Conservation (phyloP, 2,797 vertebrate species). For the Sebastes aleutianus region DNA sequence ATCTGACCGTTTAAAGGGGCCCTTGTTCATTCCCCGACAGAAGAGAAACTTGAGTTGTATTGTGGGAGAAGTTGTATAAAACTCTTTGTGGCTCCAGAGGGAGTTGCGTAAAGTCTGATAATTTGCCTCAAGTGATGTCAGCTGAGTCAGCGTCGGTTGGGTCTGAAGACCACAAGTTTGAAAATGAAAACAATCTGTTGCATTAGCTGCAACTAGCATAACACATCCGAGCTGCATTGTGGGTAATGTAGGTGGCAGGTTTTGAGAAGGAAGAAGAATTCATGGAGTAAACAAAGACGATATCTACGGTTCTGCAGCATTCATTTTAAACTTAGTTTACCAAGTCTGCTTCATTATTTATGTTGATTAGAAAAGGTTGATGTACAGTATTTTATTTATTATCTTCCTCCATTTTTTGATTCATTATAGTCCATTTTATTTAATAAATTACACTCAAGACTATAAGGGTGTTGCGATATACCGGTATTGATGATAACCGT, state of each 20-base stretch:
- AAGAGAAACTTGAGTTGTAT: not conserved
- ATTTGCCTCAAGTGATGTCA: not conserved
- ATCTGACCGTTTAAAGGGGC: not conserved
- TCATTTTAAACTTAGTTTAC: not conserved
- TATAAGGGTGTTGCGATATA: no score
- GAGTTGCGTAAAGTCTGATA: fast-evolving
- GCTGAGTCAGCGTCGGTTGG: not conserved
- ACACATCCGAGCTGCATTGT: not conserved
- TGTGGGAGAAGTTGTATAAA: not conserved
- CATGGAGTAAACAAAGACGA: not conserved
- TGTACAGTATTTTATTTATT: not conserved
- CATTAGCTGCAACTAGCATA: not conserved
- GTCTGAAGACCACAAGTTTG: not conserved
- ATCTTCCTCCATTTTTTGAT: not conserved
- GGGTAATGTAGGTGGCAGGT: not conserved
- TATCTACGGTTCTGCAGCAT: not conserved
- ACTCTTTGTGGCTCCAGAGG: not conserved
- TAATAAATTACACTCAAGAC: no score
- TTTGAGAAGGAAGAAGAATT: not conserved
- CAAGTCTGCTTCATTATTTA: not conserved
- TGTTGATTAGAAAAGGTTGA: not conserved
- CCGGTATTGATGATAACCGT: no score
- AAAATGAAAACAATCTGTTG: not conserved
- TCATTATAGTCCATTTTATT: not conserved
- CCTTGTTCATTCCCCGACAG: not conserved